A percentile compares a stretch with the other conserved stretches of the same genome.
phyloP scores from a whole-genome alignment of 2,113 vertebrate species.

The Alligator sinensis region DNA sequence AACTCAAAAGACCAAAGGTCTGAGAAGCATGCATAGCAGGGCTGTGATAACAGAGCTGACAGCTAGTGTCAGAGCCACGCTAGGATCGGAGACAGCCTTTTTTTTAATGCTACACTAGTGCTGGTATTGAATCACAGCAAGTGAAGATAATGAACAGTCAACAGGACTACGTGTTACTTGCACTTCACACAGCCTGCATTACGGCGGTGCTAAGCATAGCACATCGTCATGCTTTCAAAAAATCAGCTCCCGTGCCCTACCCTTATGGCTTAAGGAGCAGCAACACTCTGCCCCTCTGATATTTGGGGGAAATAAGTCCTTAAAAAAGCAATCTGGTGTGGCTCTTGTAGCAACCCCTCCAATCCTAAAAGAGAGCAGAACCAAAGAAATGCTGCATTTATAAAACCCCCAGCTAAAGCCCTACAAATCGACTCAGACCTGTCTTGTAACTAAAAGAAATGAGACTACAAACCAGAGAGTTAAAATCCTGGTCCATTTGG shows the following conservation, averaged over 20 bases:
- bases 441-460: neutral
- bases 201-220: neutral
- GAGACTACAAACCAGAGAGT: neutral
- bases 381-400: neutral
- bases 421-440: neutral
- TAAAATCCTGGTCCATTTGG: neutral
- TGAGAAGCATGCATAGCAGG: neutral
- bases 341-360: neutral
- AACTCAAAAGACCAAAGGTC: neutral
- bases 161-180: neutral
- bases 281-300: neutral
- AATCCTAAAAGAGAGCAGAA: slow-evolving; percentile 11
- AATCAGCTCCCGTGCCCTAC: neutral
- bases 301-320: neutral
- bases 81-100: neutral
- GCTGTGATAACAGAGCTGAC: neutral
- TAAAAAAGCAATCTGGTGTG: neutral
- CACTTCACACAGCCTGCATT: neutral
- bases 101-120: neutral
- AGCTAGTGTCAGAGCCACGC: neutral
- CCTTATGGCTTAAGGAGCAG: neutral
- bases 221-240: neutral
- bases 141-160: neutral
- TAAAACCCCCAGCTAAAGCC: neutral
- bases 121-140: neutral